Evolutionary conservation across 2,888 invertebrate species (phyloP).

Genomic region (Tolmerus cingulatus): DNA sequence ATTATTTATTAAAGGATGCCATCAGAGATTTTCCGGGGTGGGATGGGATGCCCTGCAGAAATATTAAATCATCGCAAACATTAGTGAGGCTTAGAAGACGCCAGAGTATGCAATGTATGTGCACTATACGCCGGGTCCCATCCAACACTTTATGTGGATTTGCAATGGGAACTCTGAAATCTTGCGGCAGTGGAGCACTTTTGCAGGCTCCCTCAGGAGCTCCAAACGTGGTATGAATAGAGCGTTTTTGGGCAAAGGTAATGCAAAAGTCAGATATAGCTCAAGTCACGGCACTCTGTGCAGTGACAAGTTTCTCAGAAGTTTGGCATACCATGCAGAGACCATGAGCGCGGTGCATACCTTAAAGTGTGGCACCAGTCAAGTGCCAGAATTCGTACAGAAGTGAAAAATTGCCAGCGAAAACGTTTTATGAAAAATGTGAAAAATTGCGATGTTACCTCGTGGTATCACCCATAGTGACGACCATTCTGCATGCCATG

Average conservation of each 20-base stretch:
- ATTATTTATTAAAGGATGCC: background rate
- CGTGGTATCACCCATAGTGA: background rate
- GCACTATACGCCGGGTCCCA: background rate
- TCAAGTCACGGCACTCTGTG: background rate
- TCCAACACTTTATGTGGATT: background rate
- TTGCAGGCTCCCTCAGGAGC: background rate
- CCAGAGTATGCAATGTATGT: background rate
- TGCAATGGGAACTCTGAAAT: background rate
- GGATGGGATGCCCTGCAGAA: background rate
- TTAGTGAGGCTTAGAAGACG: background rate
- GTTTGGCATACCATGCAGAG: background rate
- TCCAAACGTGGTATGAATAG: background rate
- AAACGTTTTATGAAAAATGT: background rate
- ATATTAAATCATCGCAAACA: constrained; percentile 1
- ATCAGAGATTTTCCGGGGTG: background rate
- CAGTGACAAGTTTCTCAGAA: constrained; percentile 2
- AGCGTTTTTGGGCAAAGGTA: background rate
- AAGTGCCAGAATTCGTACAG: background rate
- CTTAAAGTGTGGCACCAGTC: background rate
- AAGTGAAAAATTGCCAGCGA: constrained; percentile 3
- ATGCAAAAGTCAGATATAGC: background rate
- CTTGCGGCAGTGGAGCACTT: background rate
- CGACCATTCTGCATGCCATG: background rate
- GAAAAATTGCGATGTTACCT: background rate
- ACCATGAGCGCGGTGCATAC: background rate